These are phyloP conservation scores for Sylvilagus bachmani DNA, from an alignment of 2,113 vertebrate species.

Conservation along the genomic window DNA sequence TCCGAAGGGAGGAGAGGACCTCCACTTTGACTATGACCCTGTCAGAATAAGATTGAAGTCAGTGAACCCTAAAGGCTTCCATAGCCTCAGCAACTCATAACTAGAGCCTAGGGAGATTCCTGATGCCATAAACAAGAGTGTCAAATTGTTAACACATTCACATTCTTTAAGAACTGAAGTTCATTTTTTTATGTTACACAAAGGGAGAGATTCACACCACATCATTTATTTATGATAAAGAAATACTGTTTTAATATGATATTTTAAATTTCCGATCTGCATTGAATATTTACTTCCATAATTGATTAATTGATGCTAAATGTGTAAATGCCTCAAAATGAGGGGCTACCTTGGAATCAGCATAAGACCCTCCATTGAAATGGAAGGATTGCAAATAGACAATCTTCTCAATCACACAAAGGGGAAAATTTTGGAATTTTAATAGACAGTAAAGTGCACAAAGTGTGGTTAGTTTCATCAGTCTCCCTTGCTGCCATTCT, in stretches of 20 bases:
- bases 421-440: conserved; percentile 7
- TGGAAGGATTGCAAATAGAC: not conserved
- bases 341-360: not conserved
- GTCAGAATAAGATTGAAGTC: too few relatives aligned
- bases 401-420: not conserved
- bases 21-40: too few relatives aligned
- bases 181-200: not conserved
- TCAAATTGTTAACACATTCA: too few relatives aligned
- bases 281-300: not conserved
- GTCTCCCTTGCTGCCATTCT: not conserved
- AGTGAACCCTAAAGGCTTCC: too few relatives aligned
- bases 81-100: too few relatives aligned
- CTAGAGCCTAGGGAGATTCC: too few relatives aligned
- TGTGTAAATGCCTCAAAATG: not conserved
- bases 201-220: not conserved
- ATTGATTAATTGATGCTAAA: not conserved
- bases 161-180: conserved; percentile 16
- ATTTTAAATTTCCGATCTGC: not conserved
- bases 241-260: not conserved
- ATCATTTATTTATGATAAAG: not conserved
- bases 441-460: not conserved
- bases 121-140: too few relatives aligned
- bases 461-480: not conserved
- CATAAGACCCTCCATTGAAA: not conserved
- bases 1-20: too few relatives aligned